Evolutionary conservation across 2,797 vertebrate species (phyloP), one percentile per base, ranked within the genome.

Genomic region (Mormyrops attenuatus): DNA sequence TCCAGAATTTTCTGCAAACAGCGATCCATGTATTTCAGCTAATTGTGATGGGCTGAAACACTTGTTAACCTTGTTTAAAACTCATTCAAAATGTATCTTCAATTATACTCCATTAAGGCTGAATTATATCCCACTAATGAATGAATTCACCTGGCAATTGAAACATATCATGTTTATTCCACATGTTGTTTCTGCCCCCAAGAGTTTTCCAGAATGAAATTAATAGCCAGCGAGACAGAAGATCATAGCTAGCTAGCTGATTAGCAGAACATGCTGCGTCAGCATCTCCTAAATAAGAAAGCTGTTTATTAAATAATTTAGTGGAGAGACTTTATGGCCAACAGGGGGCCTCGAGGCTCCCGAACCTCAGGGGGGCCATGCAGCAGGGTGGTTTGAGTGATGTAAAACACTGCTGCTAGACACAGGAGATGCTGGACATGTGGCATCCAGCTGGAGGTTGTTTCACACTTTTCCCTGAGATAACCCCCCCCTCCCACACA

Each of bases 1-100:
- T 80, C 73, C 38, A 7, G 17, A 15, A n/a, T 26, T 9, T 73
- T 30, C 30, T 9, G 4, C 9, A 34, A 73, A 38, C 3, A 73
- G 66, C 7, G 6, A 80, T 80, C 73, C 41, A 80, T 44, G 5
- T n/a, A 80, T 80, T 80, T 80, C 41, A 44, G 73, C 38, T 80
- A 80, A 80, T 44, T 80, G 38, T 41, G 38, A 44, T 80, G 41
- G 73, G 73, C 34, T 80, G 73, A 80, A 80, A 41, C 41, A 44
- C 73, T 80, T 80, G 73, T 80, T 80, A 80, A 80, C 73, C 73
- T 41, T 80, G 38, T 80, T 80, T 80, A 80, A 80, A 17, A 44
- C 38, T 44, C 41, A 80, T 80, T 80, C 20, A 80, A 80, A 80
- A 80, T 41, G 44, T 80, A 80, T 44, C 73, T 41, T 80, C 73